These are phyloP conservation scores for Ceramica pisi DNA, from an alignment of 2,888 invertebrate genomes.

Conservation along the genomic window DNA sequence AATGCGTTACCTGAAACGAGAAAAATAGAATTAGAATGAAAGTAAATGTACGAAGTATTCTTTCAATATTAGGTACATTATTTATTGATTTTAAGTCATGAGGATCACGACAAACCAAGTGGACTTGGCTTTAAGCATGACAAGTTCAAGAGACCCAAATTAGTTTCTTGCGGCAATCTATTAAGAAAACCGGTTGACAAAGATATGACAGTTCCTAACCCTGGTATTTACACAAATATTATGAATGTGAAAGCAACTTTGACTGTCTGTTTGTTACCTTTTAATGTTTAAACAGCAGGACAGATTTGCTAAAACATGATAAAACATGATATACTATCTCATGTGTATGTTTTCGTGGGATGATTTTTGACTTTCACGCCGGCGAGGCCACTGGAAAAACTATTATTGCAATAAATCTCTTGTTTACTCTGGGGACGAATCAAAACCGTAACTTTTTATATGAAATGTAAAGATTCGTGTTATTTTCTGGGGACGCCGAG, in stretches of 20 bases:
- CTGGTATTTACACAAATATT: background rate
- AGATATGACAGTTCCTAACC: background rate
- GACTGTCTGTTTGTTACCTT: too few relatives aligned
- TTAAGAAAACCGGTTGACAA: background rate
- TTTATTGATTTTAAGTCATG: too few relatives aligned
- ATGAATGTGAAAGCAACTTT: too few relatives aligned
- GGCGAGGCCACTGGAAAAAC: too few relatives aligned
- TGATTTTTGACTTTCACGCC: too few relatives aligned
- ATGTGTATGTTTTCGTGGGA: too few relatives aligned
- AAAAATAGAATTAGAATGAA: background rate
- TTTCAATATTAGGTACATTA: too few relatives aligned
- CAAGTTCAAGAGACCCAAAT: too few relatives aligned
- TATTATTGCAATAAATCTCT: background rate
- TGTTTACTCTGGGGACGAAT: background rate
- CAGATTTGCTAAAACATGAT: background rate
- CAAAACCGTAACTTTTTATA: background rate
- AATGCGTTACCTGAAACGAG: constrained; percentile 49
- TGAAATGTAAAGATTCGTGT: constrained; percentile 2
- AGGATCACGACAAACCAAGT: too few relatives aligned
- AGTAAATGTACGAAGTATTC: background rate
- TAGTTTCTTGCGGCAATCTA: background rate
- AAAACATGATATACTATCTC: too few relatives aligned
- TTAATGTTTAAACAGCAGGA: background rate
- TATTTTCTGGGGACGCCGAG: background rate
- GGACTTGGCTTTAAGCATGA: too few relatives aligned